Evolutionary conservation across 2,888 invertebrate genomes (phyloP), one percentile per base, ranked within the genome.

Genomic region (Agrochola macilenta): DNA sequence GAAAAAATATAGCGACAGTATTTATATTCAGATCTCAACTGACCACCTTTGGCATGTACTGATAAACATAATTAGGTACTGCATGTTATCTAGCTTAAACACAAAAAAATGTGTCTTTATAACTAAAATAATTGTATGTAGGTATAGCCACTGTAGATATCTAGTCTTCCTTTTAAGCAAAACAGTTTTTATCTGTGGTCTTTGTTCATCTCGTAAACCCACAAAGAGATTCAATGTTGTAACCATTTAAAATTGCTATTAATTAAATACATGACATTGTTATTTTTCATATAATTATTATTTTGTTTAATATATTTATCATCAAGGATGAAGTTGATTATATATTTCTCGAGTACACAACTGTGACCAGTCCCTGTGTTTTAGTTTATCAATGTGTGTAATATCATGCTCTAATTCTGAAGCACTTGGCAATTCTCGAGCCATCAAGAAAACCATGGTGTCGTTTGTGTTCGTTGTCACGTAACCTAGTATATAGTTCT

Each of bases 311-410:
- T 52, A 8, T 20, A 52, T 69, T 46, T 46, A 63, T 14, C 14
- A 30, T 46, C 49, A 26, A 8, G n/a, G 23, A 30, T 54, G 20
- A n/a, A 79, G 26, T 75, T 54, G 81, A 46, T 79, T 46, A 54
- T 66, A 81, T n/a, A 74, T 54, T 81, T 79, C 79, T 54, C 26
- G 43, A 1, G 58, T 60, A 81, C 79, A 79, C 26, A 81, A n/a
- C n/a, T 11, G 17, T n/a, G 82, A 23, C 64, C 79, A 81, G 11
- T 54, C 35, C 17, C 54, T 81, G 17, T 26, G 7, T 23, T 79
- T 79, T 20, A 79, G 20, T 66, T 81, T 74, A 46, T 75, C 60
- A 39, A 75, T 61, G 4, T 81, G 17, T 52, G 14, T n/a, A 52
- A 81, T 66, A 11, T 79, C 81, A 35, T 46, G 14, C 17, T 79